phyloP scores from a whole-genome alignment of 2,888 invertebrate species.

The Temnothorax rugatulus region DNA sequence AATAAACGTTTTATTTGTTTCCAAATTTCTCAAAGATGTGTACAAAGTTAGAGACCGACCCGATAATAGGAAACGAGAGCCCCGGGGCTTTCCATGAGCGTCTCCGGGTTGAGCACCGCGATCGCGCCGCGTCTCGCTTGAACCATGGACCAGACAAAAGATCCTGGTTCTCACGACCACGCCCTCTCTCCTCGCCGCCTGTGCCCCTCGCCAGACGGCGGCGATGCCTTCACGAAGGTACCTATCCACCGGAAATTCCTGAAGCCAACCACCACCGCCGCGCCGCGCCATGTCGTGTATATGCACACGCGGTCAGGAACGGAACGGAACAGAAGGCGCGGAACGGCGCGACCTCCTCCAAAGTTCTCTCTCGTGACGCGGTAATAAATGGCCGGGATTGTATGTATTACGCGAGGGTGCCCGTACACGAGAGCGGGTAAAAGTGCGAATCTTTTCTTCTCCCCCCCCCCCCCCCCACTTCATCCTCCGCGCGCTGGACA shows the following conservation, averaged over 20 bases:
- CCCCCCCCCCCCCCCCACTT: no score
- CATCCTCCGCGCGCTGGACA: slow-evolving; percentile 29
- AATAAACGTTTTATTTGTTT: not conserved
- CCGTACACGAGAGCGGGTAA: slow-evolving; percentile 36
- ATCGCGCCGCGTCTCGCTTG: slow-evolving; percentile 71
- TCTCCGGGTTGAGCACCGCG: slow-evolving; percentile 78
- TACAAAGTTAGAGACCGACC: not conserved
- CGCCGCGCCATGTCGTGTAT: slow-evolving; percentile 33
- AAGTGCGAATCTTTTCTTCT: slow-evolving; percentile 49
- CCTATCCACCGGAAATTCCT: slow-evolving; percentile 82
- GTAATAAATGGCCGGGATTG: slow-evolving; percentile 71
- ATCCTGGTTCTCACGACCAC: slow-evolving; percentile 84
- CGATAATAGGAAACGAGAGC: not conserved
- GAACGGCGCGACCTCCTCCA: slow-evolving; percentile 72
- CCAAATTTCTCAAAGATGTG: not conserved
- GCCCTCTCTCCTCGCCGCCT: slow-evolving; percentile 80
- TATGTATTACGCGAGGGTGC: slow-evolving; percentile 34
- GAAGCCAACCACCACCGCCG: slow-evolving; percentile 57
- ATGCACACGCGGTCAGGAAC: slow-evolving; percentile 47
- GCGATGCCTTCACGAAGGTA: slow-evolving; percentile 78
- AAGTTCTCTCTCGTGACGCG: slow-evolving; percentile 70
- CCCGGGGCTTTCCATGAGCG: not conserved
- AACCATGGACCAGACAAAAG: slow-evolving; percentile 82
- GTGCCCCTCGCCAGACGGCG: slow-evolving; percentile 72
- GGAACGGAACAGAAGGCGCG: slow-evolving; percentile 48